A percentile compares a stretch with the other conserved stretches of the same genome.
Conservation (phyloP, 2,797 vertebrate species). For the Mico argentatus region DNA sequence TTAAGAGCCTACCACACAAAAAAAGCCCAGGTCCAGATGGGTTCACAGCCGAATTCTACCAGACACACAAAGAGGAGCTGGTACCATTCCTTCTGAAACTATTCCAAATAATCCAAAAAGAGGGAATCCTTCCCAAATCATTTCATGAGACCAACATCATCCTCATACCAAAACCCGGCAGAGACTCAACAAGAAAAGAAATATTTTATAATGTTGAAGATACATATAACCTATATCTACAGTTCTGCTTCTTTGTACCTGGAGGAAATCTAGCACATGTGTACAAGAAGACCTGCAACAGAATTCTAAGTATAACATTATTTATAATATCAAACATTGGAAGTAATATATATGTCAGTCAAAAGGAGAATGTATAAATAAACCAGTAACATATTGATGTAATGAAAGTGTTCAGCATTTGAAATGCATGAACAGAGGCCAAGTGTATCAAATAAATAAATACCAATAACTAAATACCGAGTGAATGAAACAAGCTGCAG, state of each 20-base stretch:
- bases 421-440: not conserved
- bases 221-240: not conserved
- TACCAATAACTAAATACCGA: slow-evolving; percentile 13
- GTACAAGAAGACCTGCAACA: not conserved
- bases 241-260: slow-evolving; percentile 5
- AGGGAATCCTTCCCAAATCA: no score
- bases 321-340: not conserved
- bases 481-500: not conserved
- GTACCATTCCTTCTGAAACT: no score
- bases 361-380: slow-evolving; percentile 1
- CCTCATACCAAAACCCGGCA: no score
- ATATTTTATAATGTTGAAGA: slow-evolving; percentile 29
- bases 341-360: not conserved
- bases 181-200: not conserved
- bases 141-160: no score
- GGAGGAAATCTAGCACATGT: not conserved
- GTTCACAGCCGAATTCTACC: no score
- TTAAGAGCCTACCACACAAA: no score
- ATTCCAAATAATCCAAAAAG: no score
- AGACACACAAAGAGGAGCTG: no score
- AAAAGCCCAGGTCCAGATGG: no score
- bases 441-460: slow-evolving; percentile 1
- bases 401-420: slow-evolving; percentile 2
- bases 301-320: not conserved
- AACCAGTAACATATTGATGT: not conserved